phyloP scores from a whole-genome alignment of 1,140 invertebrate genomes.

The Pachypeltis micranthus region DNA sequence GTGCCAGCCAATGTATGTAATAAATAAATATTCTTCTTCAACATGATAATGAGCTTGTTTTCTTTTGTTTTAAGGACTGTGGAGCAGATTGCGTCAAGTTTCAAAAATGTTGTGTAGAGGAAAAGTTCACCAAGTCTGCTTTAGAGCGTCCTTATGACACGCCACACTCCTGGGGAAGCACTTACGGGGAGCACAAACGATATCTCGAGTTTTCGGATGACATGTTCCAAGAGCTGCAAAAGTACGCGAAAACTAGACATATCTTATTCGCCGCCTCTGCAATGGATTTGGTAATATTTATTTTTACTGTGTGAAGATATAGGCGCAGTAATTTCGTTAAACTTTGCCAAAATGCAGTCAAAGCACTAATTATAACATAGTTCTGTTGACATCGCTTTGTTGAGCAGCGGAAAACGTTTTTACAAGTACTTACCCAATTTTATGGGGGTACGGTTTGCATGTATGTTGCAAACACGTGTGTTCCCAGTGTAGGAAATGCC shows the following conservation, averaged over 20 bases:
- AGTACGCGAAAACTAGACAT: slow-evolving; percentile 47
- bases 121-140: slow-evolving; percentile 56
- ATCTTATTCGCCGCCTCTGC: slow-evolving; percentile 63
- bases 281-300: slow-evolving; percentile 64
- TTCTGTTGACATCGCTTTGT: no score
- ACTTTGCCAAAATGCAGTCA: no score
- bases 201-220: slow-evolving; percentile 55
- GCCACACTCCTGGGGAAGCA: slow-evolving; percentile 57
- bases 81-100: slow-evolving; percentile 75
- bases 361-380: no score
- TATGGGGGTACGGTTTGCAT: no score
- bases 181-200: slow-evolving; percentile 64
- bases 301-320: no score
- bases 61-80: slow-evolving; percentile 40
- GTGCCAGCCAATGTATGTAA: no score
- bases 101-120: slow-evolving; percentile 56
- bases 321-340: no score
- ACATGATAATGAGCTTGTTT: not conserved
- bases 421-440: no score
- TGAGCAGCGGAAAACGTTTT: no score
- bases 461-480: no score
- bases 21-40: no score
- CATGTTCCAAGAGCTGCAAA: slow-evolving; percentile 51
- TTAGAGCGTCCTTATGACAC: slow-evolving; percentile 46
- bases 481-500: no score